Percentiles rank a stretch among this genome's conserved stretches.
Evolutionary conservation across 2,888 invertebrate genomes (phyloP).

Genomic region (Athalia circularis): DNA sequence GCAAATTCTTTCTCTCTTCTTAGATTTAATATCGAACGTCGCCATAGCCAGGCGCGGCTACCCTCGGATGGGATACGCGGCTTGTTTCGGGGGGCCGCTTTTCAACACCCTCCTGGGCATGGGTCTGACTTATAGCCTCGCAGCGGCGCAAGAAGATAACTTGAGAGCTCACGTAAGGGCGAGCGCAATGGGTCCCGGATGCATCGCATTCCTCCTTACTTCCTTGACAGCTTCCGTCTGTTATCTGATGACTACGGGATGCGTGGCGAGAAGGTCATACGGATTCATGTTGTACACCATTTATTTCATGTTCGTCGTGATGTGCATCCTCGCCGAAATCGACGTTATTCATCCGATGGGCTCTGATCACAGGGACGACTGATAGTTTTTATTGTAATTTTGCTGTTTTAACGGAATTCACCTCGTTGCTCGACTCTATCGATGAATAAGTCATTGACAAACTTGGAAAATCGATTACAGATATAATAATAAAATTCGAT

Average conservation of each 20-base stretch:
- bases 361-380: conserved; percentile 65
- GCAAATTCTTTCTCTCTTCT: conserved; percentile 45
- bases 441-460: neutral
- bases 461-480: too few species aligned
- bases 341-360: conserved; percentile 71
- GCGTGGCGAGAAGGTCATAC: conserved; percentile 74
- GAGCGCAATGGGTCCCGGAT: conserved; percentile 73
- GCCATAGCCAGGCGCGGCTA: conserved; percentile 79
- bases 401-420: neutral
- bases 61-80: conserved; percentile 81
- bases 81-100: conserved; percentile 82
- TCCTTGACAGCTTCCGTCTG: conserved; percentile 73
- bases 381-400: neutral
- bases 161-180: conserved; percentile 64
- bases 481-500: too few species aligned
- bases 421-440: neutral
- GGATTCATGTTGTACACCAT: conserved; percentile 74
- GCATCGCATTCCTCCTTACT: conserved; percentile 72
- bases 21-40: conserved; percentile 79
- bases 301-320: conserved; percentile 75
- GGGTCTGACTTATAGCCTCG: conserved; percentile 71
- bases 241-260: conserved; percentile 74
- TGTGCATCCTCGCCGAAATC: conserved; percentile 76
- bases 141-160: conserved; percentile 55
- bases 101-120: conserved; percentile 76